These are phyloP conservation scores for Micromys minutus DNA, from an alignment of 2,113 vertebrate species.

Conservation along the genomic window DNA sequence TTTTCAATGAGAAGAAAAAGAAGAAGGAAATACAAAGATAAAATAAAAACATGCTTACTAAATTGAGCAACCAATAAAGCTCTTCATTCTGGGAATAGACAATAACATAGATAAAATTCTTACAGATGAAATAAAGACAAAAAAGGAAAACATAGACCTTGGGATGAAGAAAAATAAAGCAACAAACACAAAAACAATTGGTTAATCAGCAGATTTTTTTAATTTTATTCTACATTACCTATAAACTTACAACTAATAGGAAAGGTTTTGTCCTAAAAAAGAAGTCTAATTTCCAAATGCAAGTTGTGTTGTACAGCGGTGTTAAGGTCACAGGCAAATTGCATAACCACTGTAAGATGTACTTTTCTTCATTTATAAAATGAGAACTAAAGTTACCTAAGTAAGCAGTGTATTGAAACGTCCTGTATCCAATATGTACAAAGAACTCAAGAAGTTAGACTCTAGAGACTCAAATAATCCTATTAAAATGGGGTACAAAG, in stretches of 20 bases:
- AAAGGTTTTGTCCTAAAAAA: neutral
- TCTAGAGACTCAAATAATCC: too few species aligned
- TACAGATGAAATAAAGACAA: neutral
- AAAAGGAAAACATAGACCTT: neutral
- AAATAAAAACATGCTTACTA: neutral
- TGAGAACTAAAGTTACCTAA: constrained; percentile 22
- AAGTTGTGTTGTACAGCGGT: neutral
- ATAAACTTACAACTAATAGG: neutral
- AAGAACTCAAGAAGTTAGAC: too few species aligned
- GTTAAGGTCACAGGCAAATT: neutral
- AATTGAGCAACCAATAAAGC: neutral
- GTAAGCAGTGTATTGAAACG: neutral
- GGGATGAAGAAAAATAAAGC: neutral
- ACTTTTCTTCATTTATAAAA: constrained; percentile 6
- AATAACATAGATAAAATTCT: constrained; percentile 40
- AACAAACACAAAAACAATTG: neutral
- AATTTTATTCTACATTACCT: constrained; percentile 17
- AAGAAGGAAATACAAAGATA: neutral
- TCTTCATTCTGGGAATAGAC: neutral
- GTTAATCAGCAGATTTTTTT: neutral
- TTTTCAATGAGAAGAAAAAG: neutral
- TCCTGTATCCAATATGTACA: too few species aligned
- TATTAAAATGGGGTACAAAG: too few species aligned
- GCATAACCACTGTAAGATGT: neutral
- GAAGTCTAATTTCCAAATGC: neutral